Evolutionary conservation across 2,888 invertebrate species (phyloP), one percentile per base, ranked within the genome.

Genomic region (Mesorhabditis belari): DNA sequence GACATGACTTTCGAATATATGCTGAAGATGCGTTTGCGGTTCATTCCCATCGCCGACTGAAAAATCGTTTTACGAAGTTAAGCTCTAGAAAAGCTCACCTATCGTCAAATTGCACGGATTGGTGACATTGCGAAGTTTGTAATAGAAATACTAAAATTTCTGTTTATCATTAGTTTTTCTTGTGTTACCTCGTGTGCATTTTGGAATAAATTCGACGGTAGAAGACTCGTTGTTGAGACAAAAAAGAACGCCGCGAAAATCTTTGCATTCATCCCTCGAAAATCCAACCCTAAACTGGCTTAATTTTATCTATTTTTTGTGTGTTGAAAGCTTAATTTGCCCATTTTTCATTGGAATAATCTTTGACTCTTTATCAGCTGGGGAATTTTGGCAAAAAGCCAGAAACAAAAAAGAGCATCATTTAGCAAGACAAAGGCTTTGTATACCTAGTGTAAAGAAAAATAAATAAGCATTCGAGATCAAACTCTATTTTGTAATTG

Each of bases 201-300:
- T 70, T 71, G 71, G 62, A 73, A 73, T 19, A 70, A 58, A 58
- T 71, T 73, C 58, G 67, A 71, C 6, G 73, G 70, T 12, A 73
- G 69, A 52, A 73, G 63, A 5, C 69, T 64, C 24, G 71, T 73
- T 60, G 67, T 66, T 19, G 69, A 65, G 24, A 73, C 71, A 17
- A 73, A 58, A 17, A 67, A 49, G 62, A 73, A 73, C 21, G 70
- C 64, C 17, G 65, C 51, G 58, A 62, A 68, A 4, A 68, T 62
- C 23, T 3, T 44, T n/a, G n/a, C 44, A 49, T 12, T 21, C 35
- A 17, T 55, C 44, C 12, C 44, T n/a, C n/a, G n/a, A n/a, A n/a
- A n/a, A n/a, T n/a, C n/a, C n/a, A n/a, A n/a, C n/a, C n/a, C n/a
- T n/a, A n/a, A n/a, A n/a, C n/a, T n/a, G n/a, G n/a, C n/a, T n/a